These are phyloP conservation scores for Luehdorfia chinensis DNA, from an alignment of 1,140 invertebrate species.

Conservation along the genomic window DNA sequence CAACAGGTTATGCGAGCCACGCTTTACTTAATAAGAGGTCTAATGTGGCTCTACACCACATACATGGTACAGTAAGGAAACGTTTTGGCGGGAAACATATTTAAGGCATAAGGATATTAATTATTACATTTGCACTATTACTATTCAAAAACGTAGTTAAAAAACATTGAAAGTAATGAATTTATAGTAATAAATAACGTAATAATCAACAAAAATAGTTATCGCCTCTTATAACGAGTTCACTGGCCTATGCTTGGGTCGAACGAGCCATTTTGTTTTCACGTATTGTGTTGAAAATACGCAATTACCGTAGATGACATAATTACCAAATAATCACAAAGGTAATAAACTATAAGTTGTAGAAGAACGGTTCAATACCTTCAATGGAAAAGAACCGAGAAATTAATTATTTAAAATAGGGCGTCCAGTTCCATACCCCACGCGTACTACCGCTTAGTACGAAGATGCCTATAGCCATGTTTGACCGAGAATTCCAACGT, in stretches of 20 bases:
- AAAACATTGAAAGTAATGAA: constrained; percentile 19
- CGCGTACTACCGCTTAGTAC: constrained; percentile 71
- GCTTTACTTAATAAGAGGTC: constrained; percentile 29
- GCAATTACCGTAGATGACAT: constrained; percentile 63
- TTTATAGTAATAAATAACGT: constrained; percentile 25
- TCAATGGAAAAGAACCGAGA: constrained; percentile 70
- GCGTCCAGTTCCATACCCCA: constrained; percentile 71
- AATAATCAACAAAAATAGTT: constrained; percentile 58
- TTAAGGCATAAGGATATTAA: constrained; percentile 20
- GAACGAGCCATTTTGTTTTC: constrained; percentile 77
- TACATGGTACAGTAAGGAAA: constrained; percentile 44
- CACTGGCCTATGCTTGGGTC: constrained; percentile 72
- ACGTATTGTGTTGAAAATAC: constrained; percentile 73
- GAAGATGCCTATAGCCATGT: constrained; percentile 74
- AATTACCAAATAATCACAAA: constrained; percentile 60
- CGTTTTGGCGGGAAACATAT: constrained; percentile 73
- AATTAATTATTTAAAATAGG: constrained; percentile 75
- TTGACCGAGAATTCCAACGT: constrained; percentile 76
- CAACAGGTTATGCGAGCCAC: constrained; percentile 47
- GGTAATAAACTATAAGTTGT: constrained; percentile 63
- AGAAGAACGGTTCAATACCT: constrained; percentile 67
- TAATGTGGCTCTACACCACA: constrained; percentile 40
- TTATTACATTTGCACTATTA: background rate
- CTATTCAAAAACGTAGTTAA: background rate
- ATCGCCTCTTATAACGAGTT: constrained; percentile 73